Conservation (phyloP, 2,888 invertebrate genomes). For the Mycalesis mineus region DNA sequence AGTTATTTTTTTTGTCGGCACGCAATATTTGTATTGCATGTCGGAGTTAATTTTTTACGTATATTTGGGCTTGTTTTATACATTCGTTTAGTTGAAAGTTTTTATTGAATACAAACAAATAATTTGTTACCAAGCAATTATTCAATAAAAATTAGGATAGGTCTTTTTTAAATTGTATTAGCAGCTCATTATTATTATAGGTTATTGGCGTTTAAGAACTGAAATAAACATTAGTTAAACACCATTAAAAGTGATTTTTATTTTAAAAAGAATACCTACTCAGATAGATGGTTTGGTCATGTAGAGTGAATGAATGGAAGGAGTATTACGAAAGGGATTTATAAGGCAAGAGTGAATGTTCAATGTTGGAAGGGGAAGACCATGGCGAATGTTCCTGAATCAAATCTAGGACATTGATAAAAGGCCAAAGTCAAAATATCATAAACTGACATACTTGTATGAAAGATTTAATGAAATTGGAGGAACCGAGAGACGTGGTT, state of each 20-base stretch:
- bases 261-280: no score
- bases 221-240: constrained; percentile 77
- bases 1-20: constrained; percentile 65
- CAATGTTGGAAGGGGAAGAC: no score
- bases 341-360: no score
- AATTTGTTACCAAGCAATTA: constrained; percentile 77
- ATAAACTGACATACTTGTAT: no score
- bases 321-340: no score
- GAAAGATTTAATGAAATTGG: no score
- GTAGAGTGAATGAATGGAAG: no score
- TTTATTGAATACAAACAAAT: constrained; percentile 75
- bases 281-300: no score
- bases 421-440: no score
- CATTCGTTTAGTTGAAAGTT: constrained; percentile 66
- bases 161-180: constrained; percentile 76
- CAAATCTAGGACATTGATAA: no score
- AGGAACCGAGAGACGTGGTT: no score
- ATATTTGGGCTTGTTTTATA: constrained; percentile 66
- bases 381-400: no score
- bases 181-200: constrained; percentile 75
- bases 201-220: constrained; percentile 78
- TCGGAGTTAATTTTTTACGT: constrained; percentile 42
- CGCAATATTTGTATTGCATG: constrained; percentile 37
- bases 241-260: constrained; percentile 39
- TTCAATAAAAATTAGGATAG: constrained; percentile 75